phyloP scores from a whole-genome alignment of 1,140 invertebrate genomes.

The Caenorhabditis tropicalis region DNA sequence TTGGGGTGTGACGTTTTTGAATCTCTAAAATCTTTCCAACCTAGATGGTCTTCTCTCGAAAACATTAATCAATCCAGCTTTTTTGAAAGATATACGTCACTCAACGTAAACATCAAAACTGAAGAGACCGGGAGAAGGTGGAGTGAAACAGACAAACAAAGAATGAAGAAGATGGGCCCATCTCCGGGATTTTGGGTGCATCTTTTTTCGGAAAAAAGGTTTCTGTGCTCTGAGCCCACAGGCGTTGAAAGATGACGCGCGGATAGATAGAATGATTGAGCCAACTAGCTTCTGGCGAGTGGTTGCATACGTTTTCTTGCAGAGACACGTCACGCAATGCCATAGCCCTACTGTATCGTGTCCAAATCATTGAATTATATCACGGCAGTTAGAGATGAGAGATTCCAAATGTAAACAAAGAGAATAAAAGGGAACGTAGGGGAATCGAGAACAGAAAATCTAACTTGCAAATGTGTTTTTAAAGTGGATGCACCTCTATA shows the following conservation, averaged over 20 bases:
- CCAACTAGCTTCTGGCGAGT: conserved; percentile 32
- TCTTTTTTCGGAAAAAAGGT: not conserved
- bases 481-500: not conserved
- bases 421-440: not conserved
- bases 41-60: no score
- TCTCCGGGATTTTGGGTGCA: not conserved
- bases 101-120: not conserved
- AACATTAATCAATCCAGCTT: not conserved
- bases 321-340: not conserved
- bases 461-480: conserved; percentile 36
- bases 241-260: conserved; percentile 17
- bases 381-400: not conserved
- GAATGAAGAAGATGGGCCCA: not conserved
- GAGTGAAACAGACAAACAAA: not conserved
- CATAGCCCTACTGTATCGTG: not conserved
- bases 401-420: not conserved
- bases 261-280: conserved; percentile 20
- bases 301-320: not conserved
- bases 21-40: no score
- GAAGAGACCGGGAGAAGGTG: not conserved
- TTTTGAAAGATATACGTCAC: not conserved
- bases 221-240: conserved; percentile 1
- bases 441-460: not conserved
- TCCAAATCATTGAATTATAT: no score
- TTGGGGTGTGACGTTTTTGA: no score